These are phyloP conservation scores for Lota lota DNA, from an alignment of 2,113 vertebrate species.

Conservation along the genomic window DNA sequence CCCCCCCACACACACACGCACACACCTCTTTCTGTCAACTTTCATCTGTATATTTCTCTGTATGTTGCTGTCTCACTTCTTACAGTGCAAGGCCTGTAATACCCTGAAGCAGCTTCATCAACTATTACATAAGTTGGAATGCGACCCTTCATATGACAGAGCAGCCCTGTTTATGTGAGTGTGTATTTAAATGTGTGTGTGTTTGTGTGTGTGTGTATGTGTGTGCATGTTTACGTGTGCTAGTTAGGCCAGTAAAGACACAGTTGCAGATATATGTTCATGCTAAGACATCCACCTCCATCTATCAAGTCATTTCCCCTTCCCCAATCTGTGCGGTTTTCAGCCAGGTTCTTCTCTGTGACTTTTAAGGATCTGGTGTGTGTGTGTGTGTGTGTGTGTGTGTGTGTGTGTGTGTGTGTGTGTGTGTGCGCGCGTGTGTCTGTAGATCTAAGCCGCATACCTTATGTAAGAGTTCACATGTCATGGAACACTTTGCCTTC, in stretches of 20 bases:
- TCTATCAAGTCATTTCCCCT: not conserved
- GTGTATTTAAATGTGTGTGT: not conserved
- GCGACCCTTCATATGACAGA: not conserved
- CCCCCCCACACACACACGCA: not conserved
- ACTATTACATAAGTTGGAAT: slow-evolving; percentile 48
- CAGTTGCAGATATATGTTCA: not conserved
- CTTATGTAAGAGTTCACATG: slow-evolving; percentile 58
- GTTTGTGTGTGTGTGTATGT: slow-evolving; percentile 18
- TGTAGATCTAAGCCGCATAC: slow-evolving; percentile 23
- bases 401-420: not conserved
- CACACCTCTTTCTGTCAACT: not conserved
- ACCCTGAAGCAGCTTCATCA: slow-evolving; percentile 36
- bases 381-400: not conserved
- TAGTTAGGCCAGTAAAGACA: slow-evolving; percentile 6
- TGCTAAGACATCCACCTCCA: not conserved
- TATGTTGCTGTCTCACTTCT: slow-evolving; percentile 33
- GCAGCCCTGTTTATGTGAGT: not conserved
- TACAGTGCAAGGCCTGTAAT: slow-evolving; percentile 26
- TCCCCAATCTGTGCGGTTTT: not conserved
- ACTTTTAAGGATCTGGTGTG: too few relatives aligned
- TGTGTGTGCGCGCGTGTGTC: not conserved
- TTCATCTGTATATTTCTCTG: slow-evolving; percentile 20
- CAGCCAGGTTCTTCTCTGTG: not conserved
- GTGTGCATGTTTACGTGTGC: slow-evolving; percentile 4
- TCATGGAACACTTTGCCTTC: slow-evolving; percentile 45